Conservation (phyloP, 2,113 vertebrate genomes). For the Elachura formosa region DNA sequence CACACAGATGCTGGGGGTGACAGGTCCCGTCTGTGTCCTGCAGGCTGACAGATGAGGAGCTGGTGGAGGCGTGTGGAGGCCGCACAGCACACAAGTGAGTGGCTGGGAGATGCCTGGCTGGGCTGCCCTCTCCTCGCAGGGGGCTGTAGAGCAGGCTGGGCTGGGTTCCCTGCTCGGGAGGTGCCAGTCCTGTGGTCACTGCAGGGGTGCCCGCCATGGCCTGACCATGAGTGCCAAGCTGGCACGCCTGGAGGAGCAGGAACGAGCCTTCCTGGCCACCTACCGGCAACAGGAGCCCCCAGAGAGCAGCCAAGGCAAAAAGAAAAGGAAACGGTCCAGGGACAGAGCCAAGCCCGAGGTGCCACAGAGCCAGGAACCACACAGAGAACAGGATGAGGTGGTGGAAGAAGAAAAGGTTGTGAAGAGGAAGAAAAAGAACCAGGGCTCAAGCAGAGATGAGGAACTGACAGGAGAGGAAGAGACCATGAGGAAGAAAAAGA, state of each 20-base stretch:
- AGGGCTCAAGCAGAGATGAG: neutral
- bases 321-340: neutral
- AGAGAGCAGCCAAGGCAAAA: neutral
- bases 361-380: neutral
- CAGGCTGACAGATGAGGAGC: conserved; percentile 83
- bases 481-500: neutral
- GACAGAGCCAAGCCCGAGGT: neutral
- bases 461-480: neutral
- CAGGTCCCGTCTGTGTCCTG: neutral
- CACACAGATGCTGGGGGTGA: neutral
- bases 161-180: neutral
- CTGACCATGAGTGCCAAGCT: conserved; percentile 93
- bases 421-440: neutral
- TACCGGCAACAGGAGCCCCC: neutral
- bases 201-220: conserved; percentile 86
- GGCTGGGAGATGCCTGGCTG: rapidly evolving
- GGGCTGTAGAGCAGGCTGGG: neutral
- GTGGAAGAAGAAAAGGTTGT: neutral
- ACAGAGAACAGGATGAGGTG: neutral
- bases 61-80: conserved; percentile 85
- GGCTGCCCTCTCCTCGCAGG: neutral
- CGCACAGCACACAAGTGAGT: conserved; percentile 94
- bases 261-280: conserved; percentile 83
- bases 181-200: rapidly evolving
- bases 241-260: conserved; percentile 88